A percentile compares a stretch with the other conserved stretches of the same genome.
Conservation (phyloP, 2,888 invertebrate genomes). For the Linnaemya vulpina region DNA sequence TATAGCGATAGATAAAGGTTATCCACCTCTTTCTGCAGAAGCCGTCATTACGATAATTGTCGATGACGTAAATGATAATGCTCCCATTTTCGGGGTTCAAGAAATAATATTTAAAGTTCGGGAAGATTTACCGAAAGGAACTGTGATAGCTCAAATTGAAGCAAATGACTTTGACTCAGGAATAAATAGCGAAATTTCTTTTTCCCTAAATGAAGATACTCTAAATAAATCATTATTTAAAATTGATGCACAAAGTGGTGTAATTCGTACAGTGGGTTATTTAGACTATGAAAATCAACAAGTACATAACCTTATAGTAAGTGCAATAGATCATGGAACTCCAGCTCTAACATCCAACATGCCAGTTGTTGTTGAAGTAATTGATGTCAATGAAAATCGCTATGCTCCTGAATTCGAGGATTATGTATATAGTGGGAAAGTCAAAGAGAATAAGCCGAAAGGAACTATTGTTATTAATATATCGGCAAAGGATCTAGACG, state of each 20-base stretch:
- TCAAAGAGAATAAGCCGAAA: constrained; percentile 91
- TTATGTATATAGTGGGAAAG: constrained; percentile 89
- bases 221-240: constrained; percentile 85
- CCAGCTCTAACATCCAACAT: constrained; percentile 92
- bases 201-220: constrained; percentile 87
- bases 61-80: constrained; percentile 95
- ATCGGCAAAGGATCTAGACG: constrained; percentile 91
- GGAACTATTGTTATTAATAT: constrained; percentile 91
- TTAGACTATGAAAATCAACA: constrained; percentile 96
- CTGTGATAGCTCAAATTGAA: constrained; percentile 92
- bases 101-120: constrained; percentile 92
- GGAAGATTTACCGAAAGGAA: constrained; percentile 95
- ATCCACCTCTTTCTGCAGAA: constrained; percentile 88
- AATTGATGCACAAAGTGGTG: constrained; percentile 93
- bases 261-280: constrained; percentile 89
- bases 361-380: constrained; percentile 91
- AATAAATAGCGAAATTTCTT: constrained; percentile 90
- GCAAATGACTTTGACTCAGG: constrained; percentile 93
- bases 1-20: constrained; percentile 88
- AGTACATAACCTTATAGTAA: constrained; percentile 93
- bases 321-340: constrained; percentile 93
- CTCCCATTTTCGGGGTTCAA: constrained; percentile 90
- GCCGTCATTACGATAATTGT: constrained; percentile 91
- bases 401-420: constrained; percentile 92
- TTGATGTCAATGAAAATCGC: constrained; percentile 97